Evolutionary conservation across 2,888 invertebrate species (phyloP).

Genomic region (Beris morrisii): DNA sequence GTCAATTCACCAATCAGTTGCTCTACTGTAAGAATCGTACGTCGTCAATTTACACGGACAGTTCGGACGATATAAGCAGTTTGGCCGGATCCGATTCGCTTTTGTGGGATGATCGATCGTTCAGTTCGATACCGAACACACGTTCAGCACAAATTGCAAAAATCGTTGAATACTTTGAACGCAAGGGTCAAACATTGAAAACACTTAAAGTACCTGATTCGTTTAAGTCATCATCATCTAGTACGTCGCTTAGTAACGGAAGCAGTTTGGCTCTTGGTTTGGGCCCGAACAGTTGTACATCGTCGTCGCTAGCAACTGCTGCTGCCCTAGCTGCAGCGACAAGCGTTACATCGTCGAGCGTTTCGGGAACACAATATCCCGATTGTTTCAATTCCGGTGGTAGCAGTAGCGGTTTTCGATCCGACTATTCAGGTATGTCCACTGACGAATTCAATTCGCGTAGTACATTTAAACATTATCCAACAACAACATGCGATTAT

Average conservation of each 20-base stretch:
- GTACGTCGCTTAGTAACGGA: constrained; percentile 27
- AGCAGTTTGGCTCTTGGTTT: constrained; percentile 20
- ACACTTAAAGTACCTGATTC: constrained; percentile 56
- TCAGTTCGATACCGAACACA: constrained; percentile 59
- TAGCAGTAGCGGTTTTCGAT: constrained; percentile 10
- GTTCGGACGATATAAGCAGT: constrained; percentile 82
- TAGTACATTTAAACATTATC: constrained; percentile 51
- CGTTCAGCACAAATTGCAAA: constrained; percentile 73
- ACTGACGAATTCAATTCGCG: constrained; percentile 45
- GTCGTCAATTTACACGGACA: constrained; percentile 83
- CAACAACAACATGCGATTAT: constrained; percentile 46
- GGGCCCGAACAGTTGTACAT: constrained; percentile 38
- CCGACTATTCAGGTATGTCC: constrained; percentile 21
- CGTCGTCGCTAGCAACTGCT: constrained; percentile 37
- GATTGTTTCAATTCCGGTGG: constrained; percentile 31
- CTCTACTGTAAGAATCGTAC: constrained; percentile 67
- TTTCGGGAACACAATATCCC: constrained; percentile 18
- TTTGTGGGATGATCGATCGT: constrained; percentile 69
- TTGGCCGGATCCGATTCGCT: constrained; percentile 75
- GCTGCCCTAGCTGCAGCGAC: constrained; percentile 40
- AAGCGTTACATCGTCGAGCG: constrained; percentile 33
- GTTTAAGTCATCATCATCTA: constrained; percentile 39
- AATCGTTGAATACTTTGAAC: constrained; percentile 87
- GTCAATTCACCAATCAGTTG: constrained; percentile 59
- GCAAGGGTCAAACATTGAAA: constrained; percentile 66